phyloP scores from a whole-genome alignment of 2,797 vertebrate genomes.

The Characodon lateralis region DNA sequence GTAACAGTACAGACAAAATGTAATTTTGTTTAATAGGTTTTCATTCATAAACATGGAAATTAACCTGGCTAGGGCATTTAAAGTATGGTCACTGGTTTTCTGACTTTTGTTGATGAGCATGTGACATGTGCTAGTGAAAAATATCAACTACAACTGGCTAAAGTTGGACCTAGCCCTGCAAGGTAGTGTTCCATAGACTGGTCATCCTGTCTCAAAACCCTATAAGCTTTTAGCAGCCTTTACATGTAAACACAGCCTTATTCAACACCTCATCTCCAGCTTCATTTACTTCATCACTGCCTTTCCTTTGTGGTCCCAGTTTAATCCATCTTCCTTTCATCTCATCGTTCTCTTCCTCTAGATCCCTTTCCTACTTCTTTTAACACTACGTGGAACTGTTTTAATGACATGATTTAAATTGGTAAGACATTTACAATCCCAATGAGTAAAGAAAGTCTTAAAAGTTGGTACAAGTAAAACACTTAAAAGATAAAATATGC shows the following conservation, averaged over 20 bases:
- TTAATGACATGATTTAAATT: background rate
- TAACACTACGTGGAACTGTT: background rate
- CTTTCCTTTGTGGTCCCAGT: background rate
- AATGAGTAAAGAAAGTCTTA: background rate
- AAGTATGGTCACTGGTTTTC: background rate
- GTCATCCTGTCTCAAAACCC: conserved; percentile 30
- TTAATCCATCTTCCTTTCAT: background rate
- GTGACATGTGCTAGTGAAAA: conserved; percentile 31
- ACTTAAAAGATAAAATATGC: background rate
- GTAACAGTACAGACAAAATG: background rate
- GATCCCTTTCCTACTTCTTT: background rate
- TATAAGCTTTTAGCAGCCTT: conserved; percentile 23
- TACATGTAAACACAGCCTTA: conserved; percentile 56
- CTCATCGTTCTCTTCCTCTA: background rate
- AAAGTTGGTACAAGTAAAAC: background rate
- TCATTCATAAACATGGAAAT: background rate
- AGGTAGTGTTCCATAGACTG: conserved; percentile 38
- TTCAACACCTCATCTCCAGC: conserved; percentile 46
- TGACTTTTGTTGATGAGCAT: conserved; percentile 24
- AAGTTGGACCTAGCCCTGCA: conserved; percentile 42
- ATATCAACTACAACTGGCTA: conserved; percentile 42
- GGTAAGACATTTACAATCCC: background rate
- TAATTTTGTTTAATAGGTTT: background rate
- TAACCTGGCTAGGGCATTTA: background rate
- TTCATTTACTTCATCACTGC: conserved; percentile 14